Base-by-base conservation (phyloP, 1,140 invertebrate genomes). In the Holotrichia oblita region DNA sequence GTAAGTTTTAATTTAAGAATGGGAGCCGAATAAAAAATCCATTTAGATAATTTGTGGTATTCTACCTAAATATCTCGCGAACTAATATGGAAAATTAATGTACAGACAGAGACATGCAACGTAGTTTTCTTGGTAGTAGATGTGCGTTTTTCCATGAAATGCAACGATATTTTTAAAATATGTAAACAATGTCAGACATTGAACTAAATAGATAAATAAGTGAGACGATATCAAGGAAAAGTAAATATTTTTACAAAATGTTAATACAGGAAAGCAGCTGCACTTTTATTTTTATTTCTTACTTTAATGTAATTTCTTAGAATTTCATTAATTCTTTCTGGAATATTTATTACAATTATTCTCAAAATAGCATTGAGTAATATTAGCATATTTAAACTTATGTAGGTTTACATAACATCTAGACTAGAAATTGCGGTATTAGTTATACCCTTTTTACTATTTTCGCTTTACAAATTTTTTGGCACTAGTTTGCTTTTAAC, bases 151-250 rank as follows among this genome's bases (percentile, higher is more conserved):
- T 55, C n/a, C n/a, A 17, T 55, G 48, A 17, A 55, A 55, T 55
- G n/a, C 48, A 14, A 55, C 48, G 48, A 55, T 55, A 55, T 17
- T 17, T 55, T 55, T 17, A 17, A 55, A 55, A 55, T 55, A n/a
- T 7, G 48, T 55, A 55, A 55, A 55, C 17, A 55, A 55, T 17
- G 48, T 17, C 48, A 55, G 48, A 55, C 48, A 55, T 55, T 55
- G 48, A 55, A 55, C 48, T 55, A 55, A 2, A n/a, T 55, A 55
- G 48, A 55, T 55, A 55, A 55, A 55, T 55, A 55, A 55, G 17
- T 55, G 17, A 17, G 48, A 14, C n/a, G n/a, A 55, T 17, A 55
- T 4, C 14, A 17, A 17, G 14, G 48, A 6, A 55, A 55, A 55
- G 14, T n/a, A 55, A 55, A 55, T 55, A 55, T 55, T 20, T 55